phyloP scores from a whole-genome alignment of 2,797 vertebrate genomes.

The Labeo calbasu region DNA sequence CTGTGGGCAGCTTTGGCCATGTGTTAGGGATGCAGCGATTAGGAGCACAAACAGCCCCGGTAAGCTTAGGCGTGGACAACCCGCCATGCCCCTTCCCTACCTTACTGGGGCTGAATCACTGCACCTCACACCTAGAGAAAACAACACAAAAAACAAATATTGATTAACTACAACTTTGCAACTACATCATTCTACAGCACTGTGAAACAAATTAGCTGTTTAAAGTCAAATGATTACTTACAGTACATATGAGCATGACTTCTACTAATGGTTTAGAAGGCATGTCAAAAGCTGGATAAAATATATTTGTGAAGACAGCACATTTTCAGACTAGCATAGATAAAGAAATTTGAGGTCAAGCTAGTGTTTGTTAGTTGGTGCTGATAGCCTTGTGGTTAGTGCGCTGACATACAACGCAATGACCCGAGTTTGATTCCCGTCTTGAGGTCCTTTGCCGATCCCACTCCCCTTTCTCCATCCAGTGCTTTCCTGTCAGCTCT shows the following conservation, averaged over 20 bases:
- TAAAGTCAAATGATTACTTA: background rate
- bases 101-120: constrained; percentile 74
- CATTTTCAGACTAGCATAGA: background rate
- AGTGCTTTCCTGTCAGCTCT: too few relatives aligned
- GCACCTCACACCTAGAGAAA: constrained; percentile 76
- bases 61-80: constrained; percentile 76
- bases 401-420: too few relatives aligned
- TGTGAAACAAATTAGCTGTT: background rate
- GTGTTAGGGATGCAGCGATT: constrained; percentile 69
- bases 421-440: too few relatives aligned
- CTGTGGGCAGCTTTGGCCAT: constrained; percentile 85
- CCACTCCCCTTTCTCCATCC: too few relatives aligned
- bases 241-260: background rate
- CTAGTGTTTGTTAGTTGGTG: too few relatives aligned
- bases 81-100: constrained; percentile 77
- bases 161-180: background rate
- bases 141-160: background rate
- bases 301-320: background rate
- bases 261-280: constrained; percentile 1
- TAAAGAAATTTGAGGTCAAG: background rate
- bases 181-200: background rate
- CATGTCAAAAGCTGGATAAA: background rate
- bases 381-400: too few relatives aligned
- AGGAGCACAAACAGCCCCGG: constrained; percentile 74
- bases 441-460: too few relatives aligned